phyloP scores from a whole-genome alignment of 2,797 vertebrate genomes.

The Parambassis ranga region DNA sequence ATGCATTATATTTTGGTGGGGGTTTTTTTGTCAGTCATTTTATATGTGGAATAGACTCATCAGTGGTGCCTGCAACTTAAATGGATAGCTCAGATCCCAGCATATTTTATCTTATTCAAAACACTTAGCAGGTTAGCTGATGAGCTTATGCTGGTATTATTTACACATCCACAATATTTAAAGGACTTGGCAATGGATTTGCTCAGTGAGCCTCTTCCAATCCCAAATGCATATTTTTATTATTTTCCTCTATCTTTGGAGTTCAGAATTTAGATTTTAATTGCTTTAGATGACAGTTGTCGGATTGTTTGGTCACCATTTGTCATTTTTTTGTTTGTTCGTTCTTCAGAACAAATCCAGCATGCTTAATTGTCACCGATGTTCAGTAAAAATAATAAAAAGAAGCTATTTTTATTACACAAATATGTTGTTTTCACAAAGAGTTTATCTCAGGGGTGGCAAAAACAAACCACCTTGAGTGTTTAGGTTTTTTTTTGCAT shows the following conservation, averaged over 20 bases:
- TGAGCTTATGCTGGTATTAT: not conserved
- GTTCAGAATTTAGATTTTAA: no score
- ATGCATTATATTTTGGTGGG: no score
- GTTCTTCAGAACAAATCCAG: no score
- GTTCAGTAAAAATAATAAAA: no score
- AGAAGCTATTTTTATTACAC: no score
- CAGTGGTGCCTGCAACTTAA: not conserved
- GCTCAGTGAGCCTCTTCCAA: not conserved
- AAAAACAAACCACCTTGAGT: no score
- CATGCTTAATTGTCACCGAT: no score
- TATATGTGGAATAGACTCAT: not conserved
- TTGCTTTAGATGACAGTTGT: not conserved
- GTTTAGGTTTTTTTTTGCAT: constrained; percentile 13
- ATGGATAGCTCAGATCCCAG: not conserved
- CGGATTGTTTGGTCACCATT: not conserved
- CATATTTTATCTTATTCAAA: not conserved
- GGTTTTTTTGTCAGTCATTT: not conserved
- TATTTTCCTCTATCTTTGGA: no score
- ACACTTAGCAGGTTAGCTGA: not conserved
- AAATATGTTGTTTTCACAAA: no score
- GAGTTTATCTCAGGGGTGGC: no score
- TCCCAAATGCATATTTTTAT: no score
- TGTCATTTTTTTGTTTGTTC: no score
- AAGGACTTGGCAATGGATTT: not conserved
- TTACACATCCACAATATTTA: not conserved